A percentile compares a stretch with the other conserved stretches of the same genome.
These are phyloP conservation scores for Marcusenius ussheri DNA, from an alignment of 2,113 vertebrate species.

Conservation along the genomic window DNA sequence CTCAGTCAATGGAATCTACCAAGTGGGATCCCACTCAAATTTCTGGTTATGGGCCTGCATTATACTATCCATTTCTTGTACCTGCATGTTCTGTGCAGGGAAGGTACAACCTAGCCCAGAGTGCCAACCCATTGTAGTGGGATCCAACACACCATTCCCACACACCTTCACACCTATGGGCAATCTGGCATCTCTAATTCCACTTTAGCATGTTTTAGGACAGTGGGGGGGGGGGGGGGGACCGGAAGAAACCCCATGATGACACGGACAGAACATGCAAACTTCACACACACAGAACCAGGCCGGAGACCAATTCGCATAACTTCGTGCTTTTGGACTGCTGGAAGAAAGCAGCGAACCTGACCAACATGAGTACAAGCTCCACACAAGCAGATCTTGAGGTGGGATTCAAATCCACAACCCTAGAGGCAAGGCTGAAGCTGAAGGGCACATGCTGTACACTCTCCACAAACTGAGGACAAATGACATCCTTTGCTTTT, in stretches of 20 bases:
- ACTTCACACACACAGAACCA: too few relatives aligned
- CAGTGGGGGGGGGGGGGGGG: neutral
- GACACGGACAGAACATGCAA: neutral
- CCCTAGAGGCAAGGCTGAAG: neutral
- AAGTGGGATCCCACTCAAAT: neutral
- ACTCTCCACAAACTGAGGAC: conserved; percentile 43
- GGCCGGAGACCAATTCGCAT: too few relatives aligned
- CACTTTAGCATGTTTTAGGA: neutral
- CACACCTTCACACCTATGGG: neutral
- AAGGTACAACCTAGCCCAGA: neutral
- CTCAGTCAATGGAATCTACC: neutral
- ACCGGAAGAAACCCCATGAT: neutral
- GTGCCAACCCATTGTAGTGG: neutral
- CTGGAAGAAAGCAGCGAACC: too few relatives aligned
- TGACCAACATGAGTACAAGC: neutral
- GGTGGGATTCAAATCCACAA: neutral
- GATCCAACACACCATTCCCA: neutral
- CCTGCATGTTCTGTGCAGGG: neutral
- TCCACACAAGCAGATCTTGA: neutral
- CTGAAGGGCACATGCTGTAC: conserved; percentile 37
- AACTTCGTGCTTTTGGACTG: too few relatives aligned
- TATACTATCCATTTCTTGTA: neutral
- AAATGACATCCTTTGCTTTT: conserved; percentile 40
- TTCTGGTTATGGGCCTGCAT: neutral
- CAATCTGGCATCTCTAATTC: neutral